Percentiles rank a stretch among this genome's conserved stretches.
phyloP scores from a whole-genome alignment of 2,888 invertebrate genomes.

The Dascillus cervinus region DNA sequence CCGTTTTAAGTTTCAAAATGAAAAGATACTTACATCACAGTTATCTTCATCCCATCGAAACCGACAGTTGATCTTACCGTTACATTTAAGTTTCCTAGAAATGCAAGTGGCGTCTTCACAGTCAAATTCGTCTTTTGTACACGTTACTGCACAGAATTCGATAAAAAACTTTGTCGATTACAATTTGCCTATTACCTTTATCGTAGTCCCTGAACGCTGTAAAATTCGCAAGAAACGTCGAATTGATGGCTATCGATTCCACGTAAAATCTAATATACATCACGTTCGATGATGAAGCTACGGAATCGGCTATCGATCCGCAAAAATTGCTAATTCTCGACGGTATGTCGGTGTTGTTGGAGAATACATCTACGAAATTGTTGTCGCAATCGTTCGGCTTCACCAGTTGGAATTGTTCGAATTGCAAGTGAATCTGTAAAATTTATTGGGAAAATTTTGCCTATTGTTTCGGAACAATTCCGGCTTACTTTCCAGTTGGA shows the following conservation, averaged over 20 bases:
- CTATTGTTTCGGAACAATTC: not conserved
- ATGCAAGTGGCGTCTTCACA: slow-evolving; percentile 88
- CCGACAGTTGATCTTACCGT: slow-evolving; percentile 69
- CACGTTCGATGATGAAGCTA: slow-evolving; percentile 58
- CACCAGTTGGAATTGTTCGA: slow-evolving; percentile 55
- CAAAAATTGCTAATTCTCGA: slow-evolving; percentile 65
- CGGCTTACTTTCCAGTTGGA: slow-evolving; percentile 54
- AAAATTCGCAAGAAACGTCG: slow-evolving; percentile 63
- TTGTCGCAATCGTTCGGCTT: slow-evolving; percentile 71
- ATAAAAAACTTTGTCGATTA: too few species aligned
- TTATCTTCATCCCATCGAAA: slow-evolving; percentile 74
- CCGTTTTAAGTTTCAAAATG: too few species aligned
- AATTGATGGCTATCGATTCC: slow-evolving; percentile 48
- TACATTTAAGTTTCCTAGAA: slow-evolving; percentile 58
- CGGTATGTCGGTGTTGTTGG: slow-evolving; percentile 54
- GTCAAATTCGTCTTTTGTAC: slow-evolving; percentile 60
- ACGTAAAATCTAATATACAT: slow-evolving; percentile 70
- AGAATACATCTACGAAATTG: slow-evolving; percentile 70
- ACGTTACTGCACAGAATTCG: too few species aligned
- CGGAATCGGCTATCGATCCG: slow-evolving; percentile 76
- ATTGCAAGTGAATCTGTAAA: slow-evolving; percentile 62
- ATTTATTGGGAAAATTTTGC: not conserved
- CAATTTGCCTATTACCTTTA: too few species aligned
- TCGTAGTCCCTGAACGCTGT: slow-evolving; percentile 64
- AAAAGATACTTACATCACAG: slow-evolving; percentile 40